Evolutionary conservation across 2,888 invertebrate genomes (phyloP), one percentile per base, ranked within the genome.

Genomic region (Macaria liturata): DNA sequence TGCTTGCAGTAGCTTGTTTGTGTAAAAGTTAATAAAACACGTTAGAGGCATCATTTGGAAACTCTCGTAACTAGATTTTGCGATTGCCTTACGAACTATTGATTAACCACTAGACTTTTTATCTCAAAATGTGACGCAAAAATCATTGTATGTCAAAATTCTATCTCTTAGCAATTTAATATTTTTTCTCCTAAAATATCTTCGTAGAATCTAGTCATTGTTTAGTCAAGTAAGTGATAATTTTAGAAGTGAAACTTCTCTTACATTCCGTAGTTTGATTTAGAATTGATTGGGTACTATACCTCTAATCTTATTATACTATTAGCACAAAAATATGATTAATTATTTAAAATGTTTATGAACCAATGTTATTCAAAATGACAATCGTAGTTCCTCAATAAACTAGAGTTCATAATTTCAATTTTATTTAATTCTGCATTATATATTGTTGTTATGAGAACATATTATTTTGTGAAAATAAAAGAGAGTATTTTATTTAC

Each of bases 201-300:
- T 64, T 56, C 50, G 54, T 66, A 66, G 62, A 65, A 62, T 67
- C 57, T 65, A 69, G 64, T 67, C 64, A 55, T 55, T n/a, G 40
- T 53, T 49, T 61, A 51, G 50, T 20, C 20, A 50, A 48, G 9
- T 52, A 54, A 57, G 42, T 48, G 44, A 57, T 64, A 61, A 63
- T 64, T 64, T 68, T 54, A 57, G 66, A 65, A 68, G 68, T 68
- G 60, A 66, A 68, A 68, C 68, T 68, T 68, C 66, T 52, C 51
- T 45, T 3, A 51, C 9, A 49, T 39, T 52, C 34, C 51, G 40
- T 61, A 57, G 43, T 47, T 62, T 39, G 46, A 34, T 50, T 55
- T 56, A 42, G 9, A 44, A 54, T 57, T 49, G 5, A 50, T 54
- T 44, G 30, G 31, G 31, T 42, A 42, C 43, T 42, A 20, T 44